These are phyloP conservation scores for Hippocampus abdominalis DNA, from an alignment of 2,113 vertebrate genomes.

Conservation along the genomic window DNA sequence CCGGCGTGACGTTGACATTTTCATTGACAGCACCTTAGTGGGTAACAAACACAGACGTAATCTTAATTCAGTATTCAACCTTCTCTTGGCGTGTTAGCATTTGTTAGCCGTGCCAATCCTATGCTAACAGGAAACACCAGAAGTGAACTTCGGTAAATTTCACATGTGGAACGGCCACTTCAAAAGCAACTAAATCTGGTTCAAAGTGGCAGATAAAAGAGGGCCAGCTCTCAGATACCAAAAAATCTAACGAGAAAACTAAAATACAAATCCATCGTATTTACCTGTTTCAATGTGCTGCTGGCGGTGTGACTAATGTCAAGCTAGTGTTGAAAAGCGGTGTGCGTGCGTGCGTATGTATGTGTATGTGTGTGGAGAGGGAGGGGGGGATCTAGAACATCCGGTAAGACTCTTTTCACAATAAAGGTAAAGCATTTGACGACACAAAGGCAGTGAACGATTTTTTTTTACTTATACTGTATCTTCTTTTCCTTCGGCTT, in stretches of 20 bases:
- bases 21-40: background rate
- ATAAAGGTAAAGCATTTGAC: conserved; percentile 2
- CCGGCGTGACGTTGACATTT: background rate
- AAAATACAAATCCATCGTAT: background rate
- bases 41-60: background rate
- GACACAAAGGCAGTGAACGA: no score
- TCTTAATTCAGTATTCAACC: background rate
- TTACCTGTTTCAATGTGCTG: conserved; percentile 47
- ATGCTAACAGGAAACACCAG: conserved; percentile 30
- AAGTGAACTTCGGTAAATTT: conserved; percentile 35
- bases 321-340: background rate
- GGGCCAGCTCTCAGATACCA: background rate
- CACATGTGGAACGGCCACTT: background rate
- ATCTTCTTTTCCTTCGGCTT: no score
- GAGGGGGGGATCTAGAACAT: background rate
- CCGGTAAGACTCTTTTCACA: conserved; percentile 27
- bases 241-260: background rate
- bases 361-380: no score
- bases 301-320: background rate
- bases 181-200: background rate
- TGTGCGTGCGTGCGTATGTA: no score
- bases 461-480: no score
- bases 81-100: background rate
- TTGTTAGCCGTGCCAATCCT: conserved; percentile 33
- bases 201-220: background rate